Conservation (phyloP, 2,888 invertebrate species). For the Scaptomyza reducta region DNA sequence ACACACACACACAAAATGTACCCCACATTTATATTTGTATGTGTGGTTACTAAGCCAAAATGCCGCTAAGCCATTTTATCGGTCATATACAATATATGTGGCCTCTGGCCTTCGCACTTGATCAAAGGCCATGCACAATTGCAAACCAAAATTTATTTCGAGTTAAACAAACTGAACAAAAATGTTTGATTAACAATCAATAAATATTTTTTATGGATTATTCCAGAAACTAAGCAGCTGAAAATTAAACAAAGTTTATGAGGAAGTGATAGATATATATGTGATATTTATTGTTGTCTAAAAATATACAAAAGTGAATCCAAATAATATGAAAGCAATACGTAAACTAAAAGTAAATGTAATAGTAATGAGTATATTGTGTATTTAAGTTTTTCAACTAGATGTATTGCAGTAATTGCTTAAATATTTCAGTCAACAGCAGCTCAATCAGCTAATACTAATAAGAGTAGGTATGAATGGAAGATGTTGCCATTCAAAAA, state of each 20-base stretch:
- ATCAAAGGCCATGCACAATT: neutral
- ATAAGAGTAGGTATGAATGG: neutral
- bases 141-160: neutral
- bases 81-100: constrained; percentile 1
- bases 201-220: neutral
- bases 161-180: neutral
- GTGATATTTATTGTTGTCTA: too few relatives aligned
- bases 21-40: too few relatives aligned
- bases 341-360: too few relatives aligned
- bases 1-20: constrained; percentile 17
- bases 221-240: constrained; percentile 1
- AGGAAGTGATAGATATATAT: too few relatives aligned
- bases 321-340: too few relatives aligned
- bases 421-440: neutral
- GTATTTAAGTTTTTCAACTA: neutral
- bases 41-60: constrained; percentile 11
- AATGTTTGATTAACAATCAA: neutral
- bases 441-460: neutral
- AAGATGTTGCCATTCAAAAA: neutral
- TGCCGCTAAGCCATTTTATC: constrained; percentile 16
- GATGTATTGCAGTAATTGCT: neutral
- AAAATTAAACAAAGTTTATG: too few relatives aligned
- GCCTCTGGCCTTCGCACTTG: neutral
- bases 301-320: too few relatives aligned
- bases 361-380: too few relatives aligned